phyloP scores from a whole-genome alignment of 2,888 invertebrate genomes.

The Drosophila neonasuta region DNA sequence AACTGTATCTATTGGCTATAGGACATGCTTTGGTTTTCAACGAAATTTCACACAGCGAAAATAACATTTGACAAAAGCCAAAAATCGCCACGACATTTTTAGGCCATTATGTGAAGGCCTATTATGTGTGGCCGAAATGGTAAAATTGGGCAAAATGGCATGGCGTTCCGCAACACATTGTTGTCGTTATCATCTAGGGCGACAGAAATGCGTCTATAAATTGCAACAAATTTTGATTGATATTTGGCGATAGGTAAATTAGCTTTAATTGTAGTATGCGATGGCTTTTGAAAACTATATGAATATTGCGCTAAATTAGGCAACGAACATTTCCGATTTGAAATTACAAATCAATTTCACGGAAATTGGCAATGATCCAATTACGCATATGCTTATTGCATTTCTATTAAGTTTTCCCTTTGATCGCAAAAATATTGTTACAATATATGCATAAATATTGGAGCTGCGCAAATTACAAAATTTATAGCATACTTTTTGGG shows the following conservation, averaged over 20 bases:
- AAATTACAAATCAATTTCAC: conserved; percentile 3
- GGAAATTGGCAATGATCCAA: neutral
- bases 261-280: conserved; percentile 9
- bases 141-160: conserved; percentile 8
- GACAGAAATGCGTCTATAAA: conserved; percentile 9
- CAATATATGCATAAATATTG: neutral
- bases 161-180: conserved; percentile 9
- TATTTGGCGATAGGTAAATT: conserved; percentile 16
- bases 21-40: conserved; percentile 10
- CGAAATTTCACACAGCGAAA: conserved; percentile 21
- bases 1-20: conserved; percentile 9
- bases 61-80: conserved; percentile 36
- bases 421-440: neutral
- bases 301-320: neutral
- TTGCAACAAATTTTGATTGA: conserved; percentile 17
- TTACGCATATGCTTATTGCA: conserved; percentile 2
- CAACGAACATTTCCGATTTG: neutral
- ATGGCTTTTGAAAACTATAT: neutral
- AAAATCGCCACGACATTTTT: conserved; percentile 25
- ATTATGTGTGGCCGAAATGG: neutral
- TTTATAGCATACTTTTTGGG: conserved; percentile 1
- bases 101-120: conserved; percentile 25
- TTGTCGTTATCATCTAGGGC: conserved; percentile 8
- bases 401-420: neutral
- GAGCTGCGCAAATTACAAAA: neutral